These are phyloP conservation scores for Calycopis cecrops DNA, from an alignment of 1,140 invertebrate species.

Conservation along the genomic window DNA sequence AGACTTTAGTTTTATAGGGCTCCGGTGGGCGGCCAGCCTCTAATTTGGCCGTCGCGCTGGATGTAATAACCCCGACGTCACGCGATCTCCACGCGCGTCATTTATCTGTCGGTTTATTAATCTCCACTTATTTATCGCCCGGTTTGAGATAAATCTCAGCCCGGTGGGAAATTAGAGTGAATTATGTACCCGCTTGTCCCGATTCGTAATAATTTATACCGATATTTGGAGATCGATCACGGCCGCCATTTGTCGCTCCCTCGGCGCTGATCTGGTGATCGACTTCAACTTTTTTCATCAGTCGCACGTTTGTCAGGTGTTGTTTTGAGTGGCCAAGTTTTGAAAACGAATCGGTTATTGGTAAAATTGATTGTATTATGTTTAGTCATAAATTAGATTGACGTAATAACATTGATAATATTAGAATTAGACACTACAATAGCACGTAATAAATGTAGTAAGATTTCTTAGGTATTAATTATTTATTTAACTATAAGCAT, in stretches of 20 bases:
- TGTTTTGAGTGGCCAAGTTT: too few species aligned
- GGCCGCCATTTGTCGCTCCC: slow-evolving; percentile 13
- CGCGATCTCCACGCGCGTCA: slow-evolving; percentile 21
- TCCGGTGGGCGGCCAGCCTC: slow-evolving; percentile 6
- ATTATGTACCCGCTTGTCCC: slow-evolving; percentile 22
- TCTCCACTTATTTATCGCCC: slow-evolving; percentile 21
- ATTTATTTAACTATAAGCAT: too few species aligned
- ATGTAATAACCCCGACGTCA: slow-evolving; percentile 19
- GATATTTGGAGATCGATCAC: slow-evolving; percentile 13
- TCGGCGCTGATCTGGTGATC: not conserved
- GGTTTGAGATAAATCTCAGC: slow-evolving; percentile 20
- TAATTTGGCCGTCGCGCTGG: slow-evolving; percentile 19
- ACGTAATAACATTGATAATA: too few species aligned
- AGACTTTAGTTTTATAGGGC: not conserved
- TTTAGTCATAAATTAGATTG: too few species aligned
- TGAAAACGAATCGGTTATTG: too few species aligned
- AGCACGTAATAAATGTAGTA: too few species aligned
- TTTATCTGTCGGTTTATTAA: slow-evolving; percentile 26
- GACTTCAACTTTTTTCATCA: not conserved
- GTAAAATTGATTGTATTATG: too few species aligned
- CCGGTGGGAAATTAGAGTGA: slow-evolving; percentile 23
- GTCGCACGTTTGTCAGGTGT: slow-evolving; percentile 7
- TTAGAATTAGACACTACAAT: too few species aligned
- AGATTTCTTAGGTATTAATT: too few species aligned
- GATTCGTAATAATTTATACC: slow-evolving; percentile 13